Evolutionary conservation across 2,888 invertebrate species (phyloP).

Genomic region (Drosophila subsilvestris): DNA sequence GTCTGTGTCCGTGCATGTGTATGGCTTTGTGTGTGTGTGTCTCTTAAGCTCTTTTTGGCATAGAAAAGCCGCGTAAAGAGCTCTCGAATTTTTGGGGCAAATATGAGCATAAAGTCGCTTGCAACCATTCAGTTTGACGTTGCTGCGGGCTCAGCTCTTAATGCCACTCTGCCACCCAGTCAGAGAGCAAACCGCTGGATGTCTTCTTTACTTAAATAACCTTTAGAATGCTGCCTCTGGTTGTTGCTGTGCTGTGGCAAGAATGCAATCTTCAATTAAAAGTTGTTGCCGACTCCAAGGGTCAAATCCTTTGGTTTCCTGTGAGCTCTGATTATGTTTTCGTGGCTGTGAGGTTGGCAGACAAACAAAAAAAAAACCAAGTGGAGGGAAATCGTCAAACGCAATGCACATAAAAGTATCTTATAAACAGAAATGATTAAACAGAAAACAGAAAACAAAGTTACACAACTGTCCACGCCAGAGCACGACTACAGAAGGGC

Average conservation of each 20-base stretch:
- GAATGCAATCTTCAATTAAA: conserved; percentile 76
- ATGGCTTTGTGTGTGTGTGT: conserved; percentile 19
- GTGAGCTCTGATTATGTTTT: conserved; percentile 29
- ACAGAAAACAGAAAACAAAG: conserved; percentile 54
- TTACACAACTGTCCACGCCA: conserved; percentile 37
- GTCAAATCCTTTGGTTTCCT: conserved; percentile 21
- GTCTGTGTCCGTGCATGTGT: conserved; percentile 16
- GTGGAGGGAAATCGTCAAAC: conserved; percentile 1
- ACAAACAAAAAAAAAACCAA: conserved; percentile 2
- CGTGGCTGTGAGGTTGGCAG: conserved; percentile 43
- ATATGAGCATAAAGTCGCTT: conserved; percentile 63
- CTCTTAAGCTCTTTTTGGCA: conserved; percentile 45
- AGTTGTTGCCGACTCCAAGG: conserved; percentile 54
- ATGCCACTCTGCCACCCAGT: conserved; percentile 40
- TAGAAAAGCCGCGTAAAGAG: conserved; percentile 57
- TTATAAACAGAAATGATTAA: conserved; percentile 74
- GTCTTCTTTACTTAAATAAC: conserved; percentile 66
- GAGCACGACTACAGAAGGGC: conserved; percentile 22
- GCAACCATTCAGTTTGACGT: conserved; percentile 62
- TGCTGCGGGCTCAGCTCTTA: conserved; percentile 53
- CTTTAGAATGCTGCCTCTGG: conserved; percentile 32
- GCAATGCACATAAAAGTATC: conserved; percentile 57
- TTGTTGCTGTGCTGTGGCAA: conserved; percentile 37
- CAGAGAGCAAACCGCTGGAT: conserved; percentile 42
- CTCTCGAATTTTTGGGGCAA: conserved; percentile 70